Percentiles rank a stretch among this genome's conserved stretches.
These are phyloP conservation scores for Sminthurides aquaticus DNA, from an alignment of 2,888 invertebrate genomes.

Conservation along the genomic window DNA sequence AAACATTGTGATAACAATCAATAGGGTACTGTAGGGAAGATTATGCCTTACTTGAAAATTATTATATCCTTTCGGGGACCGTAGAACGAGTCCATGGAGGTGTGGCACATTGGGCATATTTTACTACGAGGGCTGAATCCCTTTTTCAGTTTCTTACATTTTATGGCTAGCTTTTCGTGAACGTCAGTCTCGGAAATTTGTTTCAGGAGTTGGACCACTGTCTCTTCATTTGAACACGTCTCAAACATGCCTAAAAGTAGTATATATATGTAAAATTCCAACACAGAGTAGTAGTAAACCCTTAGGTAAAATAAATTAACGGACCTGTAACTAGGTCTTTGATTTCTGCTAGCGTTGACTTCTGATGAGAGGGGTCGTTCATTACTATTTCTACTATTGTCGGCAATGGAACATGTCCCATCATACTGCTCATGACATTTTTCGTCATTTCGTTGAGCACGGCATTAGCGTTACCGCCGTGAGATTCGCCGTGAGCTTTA, in stretches of 20 bases:
- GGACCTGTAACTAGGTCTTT: constrained; percentile 51
- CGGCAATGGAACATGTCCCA: constrained; percentile 53
- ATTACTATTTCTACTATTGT: constrained; percentile 50
- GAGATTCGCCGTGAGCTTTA: constrained; percentile 48
- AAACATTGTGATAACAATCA: background rate
- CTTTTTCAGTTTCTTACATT: constrained; percentile 31
- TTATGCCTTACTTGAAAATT: constrained; percentile 44
- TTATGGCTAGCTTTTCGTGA: constrained; percentile 50
- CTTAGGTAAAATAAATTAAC: constrained; percentile 13
- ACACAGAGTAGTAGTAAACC: no score
- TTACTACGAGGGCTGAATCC: constrained; percentile 36
- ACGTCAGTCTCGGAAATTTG: constrained; percentile 62
- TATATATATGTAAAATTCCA: constrained; percentile 45
- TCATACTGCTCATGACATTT: constrained; percentile 52
- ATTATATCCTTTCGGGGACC: constrained; percentile 22
- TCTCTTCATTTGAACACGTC: constrained; percentile 67
- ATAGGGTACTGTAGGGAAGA: no score
- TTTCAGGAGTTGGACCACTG: constrained; percentile 61
- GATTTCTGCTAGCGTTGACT: constrained; percentile 53
- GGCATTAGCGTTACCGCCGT: constrained; percentile 40
- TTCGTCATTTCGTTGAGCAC: constrained; percentile 49
- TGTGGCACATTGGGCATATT: constrained; percentile 34
- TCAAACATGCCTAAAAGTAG: constrained; percentile 62
- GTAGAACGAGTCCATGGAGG: background rate
- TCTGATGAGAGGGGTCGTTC: constrained; percentile 52